phyloP scores from a whole-genome alignment of 2,113 vertebrate genomes.

The Hystrix cristata region DNA sequence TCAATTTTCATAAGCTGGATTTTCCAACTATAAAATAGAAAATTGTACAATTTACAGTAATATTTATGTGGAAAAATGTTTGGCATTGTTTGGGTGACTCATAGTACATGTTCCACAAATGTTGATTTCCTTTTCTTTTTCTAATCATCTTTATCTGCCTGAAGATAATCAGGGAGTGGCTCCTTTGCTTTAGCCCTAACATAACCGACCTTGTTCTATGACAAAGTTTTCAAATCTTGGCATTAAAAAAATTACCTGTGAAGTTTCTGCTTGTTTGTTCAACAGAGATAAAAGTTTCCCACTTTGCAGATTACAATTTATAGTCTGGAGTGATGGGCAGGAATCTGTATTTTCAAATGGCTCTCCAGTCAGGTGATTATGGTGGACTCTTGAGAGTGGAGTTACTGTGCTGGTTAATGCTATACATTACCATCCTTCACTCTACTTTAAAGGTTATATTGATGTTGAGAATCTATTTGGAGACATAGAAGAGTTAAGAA shows the following conservation, averaged over 20 bases:
- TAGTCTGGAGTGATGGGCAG: neutral
- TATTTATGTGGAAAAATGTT: neutral
- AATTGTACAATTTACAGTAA: no score
- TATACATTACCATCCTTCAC: neutral
- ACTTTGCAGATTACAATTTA: neutral
- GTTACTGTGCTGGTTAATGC: neutral
- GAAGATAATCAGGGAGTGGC: no score
- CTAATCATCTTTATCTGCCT: neutral
- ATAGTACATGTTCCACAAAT: no score
- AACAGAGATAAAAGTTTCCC: neutral
- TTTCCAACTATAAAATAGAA: neutral
- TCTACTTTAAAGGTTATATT: neutral
- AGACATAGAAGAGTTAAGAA: neutral
- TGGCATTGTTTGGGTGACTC: neutral
- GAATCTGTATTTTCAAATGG: neutral
- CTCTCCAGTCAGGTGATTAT: neutral
- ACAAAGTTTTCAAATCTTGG: neutral
- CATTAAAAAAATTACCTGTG: neutral
- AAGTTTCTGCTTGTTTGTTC: neutral
- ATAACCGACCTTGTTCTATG: neutral
- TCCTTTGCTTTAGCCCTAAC: fast-evolving
- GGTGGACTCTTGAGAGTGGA: neutral
- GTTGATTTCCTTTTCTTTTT: fast-evolving
- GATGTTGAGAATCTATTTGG: neutral
- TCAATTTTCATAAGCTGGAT: neutral